phyloP scores from a whole-genome alignment of 2,797 vertebrate genomes.

The Vespertilio murinus region DNA sequence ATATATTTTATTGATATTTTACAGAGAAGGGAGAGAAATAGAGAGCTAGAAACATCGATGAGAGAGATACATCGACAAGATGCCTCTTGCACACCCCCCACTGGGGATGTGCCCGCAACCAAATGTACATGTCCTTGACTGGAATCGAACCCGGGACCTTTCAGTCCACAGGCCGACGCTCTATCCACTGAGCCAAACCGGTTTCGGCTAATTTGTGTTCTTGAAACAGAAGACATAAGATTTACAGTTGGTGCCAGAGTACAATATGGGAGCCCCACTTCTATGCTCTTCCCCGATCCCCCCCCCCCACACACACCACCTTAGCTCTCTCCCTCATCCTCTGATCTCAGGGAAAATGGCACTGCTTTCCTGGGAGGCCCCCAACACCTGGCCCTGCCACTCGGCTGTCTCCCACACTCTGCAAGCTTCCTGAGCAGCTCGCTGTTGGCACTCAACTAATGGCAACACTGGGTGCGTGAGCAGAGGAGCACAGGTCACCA shows the following conservation, averaged over 20 bases:
- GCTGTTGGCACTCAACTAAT: neutral
- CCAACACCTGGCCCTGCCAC: neutral
- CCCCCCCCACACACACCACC: neutral
- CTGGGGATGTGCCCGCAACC: too few relatives aligned
- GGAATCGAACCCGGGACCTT: too few relatives aligned
- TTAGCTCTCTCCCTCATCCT: neutral
- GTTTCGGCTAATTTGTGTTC: neutral
- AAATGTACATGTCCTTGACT: too few relatives aligned
- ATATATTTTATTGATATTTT: too few relatives aligned
- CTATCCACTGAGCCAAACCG: too few relatives aligned
- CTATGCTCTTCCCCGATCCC: neutral
- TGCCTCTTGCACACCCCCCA: too few relatives aligned
- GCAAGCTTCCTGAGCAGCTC: neutral
- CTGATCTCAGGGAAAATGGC: neutral
- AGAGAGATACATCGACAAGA: too few relatives aligned
- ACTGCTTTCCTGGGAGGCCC: neutral
- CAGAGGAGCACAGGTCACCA: neutral
- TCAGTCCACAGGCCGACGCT: too few relatives aligned
- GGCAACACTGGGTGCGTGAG: neutral
- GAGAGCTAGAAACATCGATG: too few relatives aligned
- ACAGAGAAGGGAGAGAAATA: too few relatives aligned
- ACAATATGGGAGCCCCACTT: neutral
- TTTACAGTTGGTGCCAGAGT: neutral
- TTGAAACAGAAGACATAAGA: neutral
- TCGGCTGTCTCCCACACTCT: neutral